A percentile compares a stretch with the other conserved stretches of the same genome.
Evolutionary conservation across 2,113 vertebrate genomes (phyloP).

Genomic region (Strix aluco): DNA sequence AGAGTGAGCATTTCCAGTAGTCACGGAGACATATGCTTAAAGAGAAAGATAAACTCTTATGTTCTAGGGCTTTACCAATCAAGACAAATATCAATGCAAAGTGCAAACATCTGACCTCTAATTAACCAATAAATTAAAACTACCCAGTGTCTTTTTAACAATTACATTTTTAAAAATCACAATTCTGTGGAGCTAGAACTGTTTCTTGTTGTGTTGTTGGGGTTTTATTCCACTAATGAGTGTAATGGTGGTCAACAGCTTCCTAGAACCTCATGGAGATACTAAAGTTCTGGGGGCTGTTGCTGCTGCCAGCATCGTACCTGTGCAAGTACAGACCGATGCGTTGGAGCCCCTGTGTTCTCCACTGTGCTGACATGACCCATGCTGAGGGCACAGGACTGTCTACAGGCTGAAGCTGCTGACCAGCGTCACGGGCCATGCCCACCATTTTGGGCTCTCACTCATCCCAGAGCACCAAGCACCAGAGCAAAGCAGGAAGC

Average conservation of each 20-base stretch:
- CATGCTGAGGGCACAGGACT: fast-evolving
- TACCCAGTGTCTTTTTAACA: background rate
- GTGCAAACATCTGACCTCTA: background rate
- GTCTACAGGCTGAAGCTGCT: background rate
- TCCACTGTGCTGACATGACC: fast-evolving
- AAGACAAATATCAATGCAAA: background rate
- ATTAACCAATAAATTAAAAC: background rate
- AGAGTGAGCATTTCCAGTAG: background rate
- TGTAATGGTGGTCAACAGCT: background rate
- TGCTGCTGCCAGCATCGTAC: background rate
- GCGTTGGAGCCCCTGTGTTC: fast-evolving
- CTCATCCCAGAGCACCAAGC: background rate
- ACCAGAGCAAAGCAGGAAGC: fast-evolving
- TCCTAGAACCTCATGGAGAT: background rate
- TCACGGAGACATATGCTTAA: background rate
- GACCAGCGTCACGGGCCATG: fast-evolving
- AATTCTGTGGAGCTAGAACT: background rate
- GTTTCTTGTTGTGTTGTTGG: background rate
- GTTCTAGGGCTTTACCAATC: background rate
- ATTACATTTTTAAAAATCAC: no score
- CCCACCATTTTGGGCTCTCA: background rate
- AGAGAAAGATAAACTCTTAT: background rate
- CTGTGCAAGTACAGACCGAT: background rate
- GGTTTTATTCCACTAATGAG: background rate
- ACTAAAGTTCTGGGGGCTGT: background rate